Percentiles rank a stretch among this genome's conserved stretches.
Evolutionary conservation across 2,113 vertebrate species (phyloP).

Genomic region (Tympanuchus pallidicinctus): DNA sequence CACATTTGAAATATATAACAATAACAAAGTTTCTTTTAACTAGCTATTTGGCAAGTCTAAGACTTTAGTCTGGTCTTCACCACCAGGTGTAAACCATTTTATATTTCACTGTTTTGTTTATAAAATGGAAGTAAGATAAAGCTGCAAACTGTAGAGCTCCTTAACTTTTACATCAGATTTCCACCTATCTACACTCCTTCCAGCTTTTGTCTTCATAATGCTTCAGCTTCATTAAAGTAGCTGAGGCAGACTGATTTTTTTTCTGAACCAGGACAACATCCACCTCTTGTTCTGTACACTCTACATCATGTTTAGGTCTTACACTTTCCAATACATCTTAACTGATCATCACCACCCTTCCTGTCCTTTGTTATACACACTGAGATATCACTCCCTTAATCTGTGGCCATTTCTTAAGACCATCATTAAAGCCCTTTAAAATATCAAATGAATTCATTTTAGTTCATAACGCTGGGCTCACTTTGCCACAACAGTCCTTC

Average conservation of each 20-base stretch:
- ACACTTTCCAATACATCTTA: no score
- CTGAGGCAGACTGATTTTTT: not conserved
- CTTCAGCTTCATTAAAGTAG: not conserved
- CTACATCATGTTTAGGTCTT: no score
- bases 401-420: no score
- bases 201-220: not conserved
- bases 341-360: no score
- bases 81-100: not conserved
- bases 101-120: not conserved
- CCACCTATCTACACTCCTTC: not conserved
- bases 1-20: not conserved
- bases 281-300: no score
- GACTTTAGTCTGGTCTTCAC: not conserved
- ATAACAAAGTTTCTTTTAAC: not conserved
- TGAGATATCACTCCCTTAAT: no score
- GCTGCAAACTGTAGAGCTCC: not conserved
- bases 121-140: not conserved
- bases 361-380: no score
- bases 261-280: not conserved
- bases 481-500: no score
- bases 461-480: no score
- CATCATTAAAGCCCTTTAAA: no score
- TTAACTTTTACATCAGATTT: not conserved
- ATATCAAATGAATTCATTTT: no score
- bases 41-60: not conserved